Conservation (phyloP, 2,113 vertebrate genomes). For the Odobenus rosmarus region DNA sequence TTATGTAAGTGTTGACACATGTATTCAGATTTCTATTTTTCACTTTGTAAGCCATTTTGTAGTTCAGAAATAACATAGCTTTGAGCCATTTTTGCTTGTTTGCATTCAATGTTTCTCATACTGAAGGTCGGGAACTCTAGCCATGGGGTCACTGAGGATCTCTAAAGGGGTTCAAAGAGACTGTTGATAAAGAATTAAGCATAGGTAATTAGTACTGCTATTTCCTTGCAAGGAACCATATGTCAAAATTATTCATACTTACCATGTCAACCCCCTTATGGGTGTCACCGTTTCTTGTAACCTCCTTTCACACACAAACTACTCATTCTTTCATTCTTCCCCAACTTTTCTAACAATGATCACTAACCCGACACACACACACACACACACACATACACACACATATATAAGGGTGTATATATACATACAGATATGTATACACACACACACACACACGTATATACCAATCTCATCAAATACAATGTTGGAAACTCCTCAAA, state of each 20-base stretch:
- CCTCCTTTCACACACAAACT: neutral
- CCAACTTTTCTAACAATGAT: neutral
- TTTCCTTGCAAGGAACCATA: constrained; percentile 34
- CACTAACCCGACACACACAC: neutral
- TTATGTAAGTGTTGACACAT: constrained; percentile 53
- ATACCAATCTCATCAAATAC: neutral
- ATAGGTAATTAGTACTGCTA: constrained; percentile 9
- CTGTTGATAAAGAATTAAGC: constrained; percentile 69
- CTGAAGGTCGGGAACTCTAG: constrained; percentile 56
- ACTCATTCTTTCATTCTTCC: neutral
- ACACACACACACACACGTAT: no score
- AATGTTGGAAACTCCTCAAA: neutral
- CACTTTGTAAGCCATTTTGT: constrained; percentile 58
- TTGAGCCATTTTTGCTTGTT: constrained; percentile 55
- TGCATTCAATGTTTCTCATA: constrained; percentile 47
- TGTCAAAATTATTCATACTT: constrained; percentile 52
- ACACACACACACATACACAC: no score
- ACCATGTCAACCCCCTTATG: neutral
- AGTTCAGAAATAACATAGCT: constrained; percentile 68
- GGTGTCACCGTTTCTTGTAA: neutral
- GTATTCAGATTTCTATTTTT: constrained; percentile 72
- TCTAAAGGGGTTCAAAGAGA: constrained; percentile 61
- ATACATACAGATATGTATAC: rapidly evolving
- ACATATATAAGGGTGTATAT: neutral
- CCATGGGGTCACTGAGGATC: constrained; percentile 47